phyloP scores from a whole-genome alignment of 2,113 vertebrate species.

The Cyprinodon tularosa region DNA sequence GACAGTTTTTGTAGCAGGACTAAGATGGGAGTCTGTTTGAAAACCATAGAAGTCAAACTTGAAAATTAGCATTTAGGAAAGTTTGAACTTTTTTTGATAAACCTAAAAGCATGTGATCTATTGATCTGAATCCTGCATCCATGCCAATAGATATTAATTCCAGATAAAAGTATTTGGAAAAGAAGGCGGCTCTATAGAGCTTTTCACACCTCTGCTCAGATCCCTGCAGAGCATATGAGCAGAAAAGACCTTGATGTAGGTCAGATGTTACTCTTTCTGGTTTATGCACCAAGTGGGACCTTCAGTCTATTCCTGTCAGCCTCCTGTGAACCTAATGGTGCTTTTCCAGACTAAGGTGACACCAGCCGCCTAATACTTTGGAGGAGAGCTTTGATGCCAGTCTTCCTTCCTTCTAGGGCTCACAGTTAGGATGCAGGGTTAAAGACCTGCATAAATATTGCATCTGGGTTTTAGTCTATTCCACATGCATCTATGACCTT shows the following conservation, averaged over 20 bases:
- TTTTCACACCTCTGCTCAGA: conserved; percentile 30
- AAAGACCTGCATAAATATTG: not conserved
- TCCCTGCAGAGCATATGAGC: conserved; percentile 44
- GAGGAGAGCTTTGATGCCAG: conserved; percentile 52
- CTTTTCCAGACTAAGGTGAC: conserved; percentile 52
- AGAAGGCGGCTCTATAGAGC: conserved; percentile 24
- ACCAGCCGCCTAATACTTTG: conserved; percentile 64
- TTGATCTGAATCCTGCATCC: not conserved
- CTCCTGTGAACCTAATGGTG: conserved; percentile 27
- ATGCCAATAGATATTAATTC: not conserved
- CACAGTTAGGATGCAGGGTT: conserved; percentile 1
- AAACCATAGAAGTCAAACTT: no score
- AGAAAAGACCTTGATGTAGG: conserved; percentile 57
- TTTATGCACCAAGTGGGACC: conserved; percentile 56
- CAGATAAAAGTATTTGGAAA: not conserved
- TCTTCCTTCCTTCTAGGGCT: conserved; percentile 13
- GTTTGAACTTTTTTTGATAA: not conserved
- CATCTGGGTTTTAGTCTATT: not conserved
- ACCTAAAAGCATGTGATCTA: not conserved
- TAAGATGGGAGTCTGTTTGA: no score
- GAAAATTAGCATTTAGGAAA: no score
- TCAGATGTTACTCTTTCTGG: conserved; percentile 58
- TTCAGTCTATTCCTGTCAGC: conserved; percentile 49
- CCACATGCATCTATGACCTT: not conserved
- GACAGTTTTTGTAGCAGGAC: no score